phyloP scores from a whole-genome alignment of 2,888 invertebrate genomes.

The Ichneumon xanthorius region DNA sequence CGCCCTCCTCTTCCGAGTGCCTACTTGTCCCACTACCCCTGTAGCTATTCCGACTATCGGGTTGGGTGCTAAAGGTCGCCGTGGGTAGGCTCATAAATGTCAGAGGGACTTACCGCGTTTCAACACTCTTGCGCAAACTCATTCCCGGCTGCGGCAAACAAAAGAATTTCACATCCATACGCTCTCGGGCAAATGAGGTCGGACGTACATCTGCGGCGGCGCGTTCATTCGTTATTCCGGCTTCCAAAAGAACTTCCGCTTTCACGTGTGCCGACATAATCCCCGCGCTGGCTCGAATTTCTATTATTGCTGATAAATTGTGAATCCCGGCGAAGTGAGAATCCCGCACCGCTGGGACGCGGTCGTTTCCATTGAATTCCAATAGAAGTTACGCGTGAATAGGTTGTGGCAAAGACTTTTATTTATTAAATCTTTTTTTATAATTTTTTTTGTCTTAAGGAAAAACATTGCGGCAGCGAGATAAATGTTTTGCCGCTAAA shows the following conservation, averaged over 20 bases:
- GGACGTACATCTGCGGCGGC: background rate
- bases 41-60: conserved; percentile 15
- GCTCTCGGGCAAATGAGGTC: conserved; percentile 15
- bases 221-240: conserved; percentile 17
- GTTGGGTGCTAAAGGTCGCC: conserved; percentile 18
- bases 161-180: conserved; percentile 10
- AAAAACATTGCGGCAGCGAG: background rate
- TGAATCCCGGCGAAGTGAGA: background rate
- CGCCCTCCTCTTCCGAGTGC: background rate
- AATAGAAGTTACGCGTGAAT: background rate
- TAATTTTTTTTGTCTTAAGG: no score
- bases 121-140: conserved; percentile 18
- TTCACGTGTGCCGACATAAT: background rate
- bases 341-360: background rate
- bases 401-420: background rate
- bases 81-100: conserved; percentile 10
- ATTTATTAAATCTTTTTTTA: no score
- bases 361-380: background rate
- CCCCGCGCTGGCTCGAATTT: background rate
- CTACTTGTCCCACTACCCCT: conserved; percentile 20
- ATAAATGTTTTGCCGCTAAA: background rate
- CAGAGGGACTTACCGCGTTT: conserved; percentile 1
- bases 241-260: conserved; percentile 13
- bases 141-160: conserved; percentile 6
- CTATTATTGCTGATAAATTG: conserved; percentile 7